Evolutionary conservation across 2,797 vertebrate genomes (phyloP).

Genomic region (Chaetodon trifasciatus): DNA sequence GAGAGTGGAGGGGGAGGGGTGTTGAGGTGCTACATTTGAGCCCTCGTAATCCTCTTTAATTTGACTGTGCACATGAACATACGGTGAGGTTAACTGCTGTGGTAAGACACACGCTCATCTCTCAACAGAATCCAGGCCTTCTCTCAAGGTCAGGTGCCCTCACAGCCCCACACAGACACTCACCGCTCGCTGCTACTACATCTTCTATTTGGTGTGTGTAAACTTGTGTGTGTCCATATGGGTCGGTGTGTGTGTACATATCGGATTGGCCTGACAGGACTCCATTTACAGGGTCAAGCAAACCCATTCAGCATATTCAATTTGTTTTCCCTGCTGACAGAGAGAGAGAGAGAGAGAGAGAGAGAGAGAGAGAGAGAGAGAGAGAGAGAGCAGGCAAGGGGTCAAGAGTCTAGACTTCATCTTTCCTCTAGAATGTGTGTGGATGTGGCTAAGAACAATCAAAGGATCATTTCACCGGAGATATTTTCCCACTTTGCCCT

Average conservation of each 20-base stretch:
- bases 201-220: conserved; percentile 31
- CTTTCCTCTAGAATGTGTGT: conserved; percentile 2
- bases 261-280: conserved; percentile 59
- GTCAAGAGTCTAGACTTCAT: conserved; percentile 19
- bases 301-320: conserved; percentile 68
- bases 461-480: neutral
- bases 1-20: neutral
- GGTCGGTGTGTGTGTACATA: conserved; percentile 42
- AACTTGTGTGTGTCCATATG: neutral
- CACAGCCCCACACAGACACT: conserved; percentile 28
- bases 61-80: conserved; percentile 51
- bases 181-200: conserved; percentile 21
- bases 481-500: neutral
- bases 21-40: conserved; percentile 14
- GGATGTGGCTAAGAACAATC: neutral
- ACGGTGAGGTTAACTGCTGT: conserved; percentile 46
- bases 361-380: conserved; percentile 6
- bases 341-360: neutral
- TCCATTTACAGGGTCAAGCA: conserved; percentile 70
- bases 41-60: conserved; percentile 63
- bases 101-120: conserved; percentile 16
- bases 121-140: conserved; percentile 24
- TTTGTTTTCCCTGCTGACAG: conserved; percentile 51
- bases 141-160: conserved; percentile 55
- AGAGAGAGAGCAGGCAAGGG: neutral